These are phyloP conservation scores for Sinocyclocheilus anophthalmus DNA, from an alignment of 2,113 vertebrate genomes.

Conservation along the genomic window DNA sequence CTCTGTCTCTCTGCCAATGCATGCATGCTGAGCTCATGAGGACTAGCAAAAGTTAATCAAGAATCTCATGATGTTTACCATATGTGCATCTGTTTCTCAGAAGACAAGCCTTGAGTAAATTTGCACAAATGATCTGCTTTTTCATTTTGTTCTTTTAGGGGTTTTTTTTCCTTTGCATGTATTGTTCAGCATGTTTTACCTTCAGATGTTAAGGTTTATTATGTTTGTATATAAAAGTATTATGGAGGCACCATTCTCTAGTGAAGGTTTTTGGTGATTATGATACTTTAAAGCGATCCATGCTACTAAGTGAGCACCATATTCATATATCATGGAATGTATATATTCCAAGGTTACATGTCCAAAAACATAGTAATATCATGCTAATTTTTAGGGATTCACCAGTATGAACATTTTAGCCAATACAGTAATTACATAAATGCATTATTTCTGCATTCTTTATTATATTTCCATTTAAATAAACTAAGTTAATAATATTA, in stretches of 20 bases:
- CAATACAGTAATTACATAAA: too few relatives aligned
- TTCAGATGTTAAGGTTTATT: not conserved
- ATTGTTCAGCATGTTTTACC: not conserved
- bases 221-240: not conserved
- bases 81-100: conserved; percentile 32
- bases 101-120: not conserved
- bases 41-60: conserved; percentile 24
- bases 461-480: too few relatives aligned
- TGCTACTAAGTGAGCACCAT: too few relatives aligned
- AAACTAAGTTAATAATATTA: too few relatives aligned
- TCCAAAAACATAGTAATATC: not conserved
- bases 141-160: not conserved
- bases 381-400: not conserved
- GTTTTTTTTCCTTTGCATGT: not conserved
- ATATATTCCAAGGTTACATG: too few relatives aligned
- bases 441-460: too few relatives aligned
- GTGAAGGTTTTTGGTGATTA: not conserved
- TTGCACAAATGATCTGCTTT: not conserved
- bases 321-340: too few relatives aligned
- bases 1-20: conserved; percentile 30
- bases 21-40: conserved; percentile 21
- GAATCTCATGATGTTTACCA: conserved; percentile 13
- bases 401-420: too few relatives aligned
- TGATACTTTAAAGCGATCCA: not conserved
- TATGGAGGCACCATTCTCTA: not conserved